These are phyloP conservation scores for Camptogramma bilineatum DNA, from an alignment of 2,888 invertebrate species.

Conservation along the genomic window DNA sequence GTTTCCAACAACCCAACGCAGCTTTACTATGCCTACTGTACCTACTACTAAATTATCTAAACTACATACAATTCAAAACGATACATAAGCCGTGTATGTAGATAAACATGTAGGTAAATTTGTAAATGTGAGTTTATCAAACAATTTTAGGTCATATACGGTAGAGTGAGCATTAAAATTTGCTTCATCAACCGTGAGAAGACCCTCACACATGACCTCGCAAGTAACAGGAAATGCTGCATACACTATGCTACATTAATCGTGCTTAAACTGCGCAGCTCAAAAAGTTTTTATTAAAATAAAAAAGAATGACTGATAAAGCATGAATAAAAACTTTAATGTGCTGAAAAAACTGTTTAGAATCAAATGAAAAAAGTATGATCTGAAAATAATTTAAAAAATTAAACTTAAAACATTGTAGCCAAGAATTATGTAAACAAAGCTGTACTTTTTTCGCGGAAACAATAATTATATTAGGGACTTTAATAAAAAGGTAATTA, in stretches of 20 bases:
- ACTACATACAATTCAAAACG: neutral
- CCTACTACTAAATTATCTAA: no score
- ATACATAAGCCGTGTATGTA: neutral
- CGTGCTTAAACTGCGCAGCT: neutral
- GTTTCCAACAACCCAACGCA: no score
- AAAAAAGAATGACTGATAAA: no score
- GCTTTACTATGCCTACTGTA: no score
- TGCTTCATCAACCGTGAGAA: constrained; percentile 19
- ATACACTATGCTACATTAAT: neutral
- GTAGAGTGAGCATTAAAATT: constrained; percentile 24
- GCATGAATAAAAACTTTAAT: no score
- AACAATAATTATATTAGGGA: no score
- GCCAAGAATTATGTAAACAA: no score
- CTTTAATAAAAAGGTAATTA: no score
- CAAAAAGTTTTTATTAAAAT: no score
- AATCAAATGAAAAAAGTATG: neutral
- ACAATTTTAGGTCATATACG: constrained; percentile 24
- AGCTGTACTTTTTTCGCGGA: neutral
- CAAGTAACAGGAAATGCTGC: constrained; percentile 15
- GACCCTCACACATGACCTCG: constrained; percentile 22
- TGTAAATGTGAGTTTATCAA: constrained; percentile 9
- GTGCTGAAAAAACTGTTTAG: no score
- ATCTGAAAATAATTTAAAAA: neutral
- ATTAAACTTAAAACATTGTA: no score
- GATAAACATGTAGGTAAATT: neutral